Evolutionary conservation across 2,797 vertebrate species (phyloP).

Genomic region (Acrocephalus scirpaceus): DNA sequence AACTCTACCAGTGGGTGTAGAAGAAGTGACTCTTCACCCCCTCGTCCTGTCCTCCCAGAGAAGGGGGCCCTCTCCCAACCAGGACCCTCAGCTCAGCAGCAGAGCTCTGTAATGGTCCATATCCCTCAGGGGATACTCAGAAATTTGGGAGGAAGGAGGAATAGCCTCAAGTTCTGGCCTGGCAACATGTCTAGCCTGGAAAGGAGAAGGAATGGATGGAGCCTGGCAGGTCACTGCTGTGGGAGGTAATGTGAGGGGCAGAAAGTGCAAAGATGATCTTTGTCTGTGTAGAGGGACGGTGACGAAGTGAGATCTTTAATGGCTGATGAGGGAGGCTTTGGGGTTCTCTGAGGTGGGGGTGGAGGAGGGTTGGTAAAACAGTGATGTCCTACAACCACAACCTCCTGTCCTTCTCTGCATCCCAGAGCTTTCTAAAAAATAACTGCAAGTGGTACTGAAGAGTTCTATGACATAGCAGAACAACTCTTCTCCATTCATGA

Average conservation of each 20-base stretch:
- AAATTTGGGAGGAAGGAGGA: background rate
- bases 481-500: background rate
- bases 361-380: background rate
- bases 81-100: background rate
- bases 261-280: background rate
- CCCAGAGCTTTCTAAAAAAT: background rate
- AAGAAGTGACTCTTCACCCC: background rate
- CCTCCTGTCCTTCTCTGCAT: background rate
- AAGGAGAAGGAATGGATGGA: background rate
- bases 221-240: background rate
- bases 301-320: background rate
- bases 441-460: background rate
- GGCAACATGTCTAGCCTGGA: background rate
- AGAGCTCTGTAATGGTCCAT: background rate
- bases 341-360: background rate
- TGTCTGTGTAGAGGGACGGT: rapidly evolving
- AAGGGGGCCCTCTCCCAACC: background rate
- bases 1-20: background rate
- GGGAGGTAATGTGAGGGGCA: background rate
- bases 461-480: background rate
- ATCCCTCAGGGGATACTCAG: background rate
- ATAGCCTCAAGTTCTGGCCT: background rate
- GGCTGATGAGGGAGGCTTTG: background rate
- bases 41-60: background rate
- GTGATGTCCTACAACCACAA: background rate